Percentiles rank a stretch among this genome's conserved stretches.
Conservation (phyloP, 2,113 vertebrate genomes). For the Caranx melampygus region DNA sequence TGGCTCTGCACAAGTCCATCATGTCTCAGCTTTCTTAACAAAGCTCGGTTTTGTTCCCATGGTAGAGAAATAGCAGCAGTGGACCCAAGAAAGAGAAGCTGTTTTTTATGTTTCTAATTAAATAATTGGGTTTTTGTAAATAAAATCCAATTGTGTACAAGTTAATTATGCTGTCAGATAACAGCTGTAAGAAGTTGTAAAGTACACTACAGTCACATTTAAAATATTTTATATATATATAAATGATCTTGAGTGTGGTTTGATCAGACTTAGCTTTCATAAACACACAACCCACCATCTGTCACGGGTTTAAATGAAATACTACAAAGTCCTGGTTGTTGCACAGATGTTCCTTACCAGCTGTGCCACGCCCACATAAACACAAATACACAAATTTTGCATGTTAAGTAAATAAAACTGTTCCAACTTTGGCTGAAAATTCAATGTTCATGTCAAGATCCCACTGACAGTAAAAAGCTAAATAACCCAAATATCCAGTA, state of each 20-base stretch:
- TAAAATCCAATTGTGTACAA: too few species aligned
- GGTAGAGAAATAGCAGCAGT: background rate
- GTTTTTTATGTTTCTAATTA: too few species aligned
- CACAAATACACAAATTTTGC: background rate
- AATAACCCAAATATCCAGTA: background rate
- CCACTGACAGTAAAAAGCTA: background rate
- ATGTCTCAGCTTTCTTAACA: background rate
- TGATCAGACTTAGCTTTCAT: background rate
- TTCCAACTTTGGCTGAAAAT: background rate
- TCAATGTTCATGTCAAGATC: background rate
- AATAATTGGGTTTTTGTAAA: too few species aligned
- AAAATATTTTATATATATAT: too few species aligned
- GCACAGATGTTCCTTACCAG: background rate
- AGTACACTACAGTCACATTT: too few species aligned
- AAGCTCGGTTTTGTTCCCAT: background rate
- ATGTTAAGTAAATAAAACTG: background rate
- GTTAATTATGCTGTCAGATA: background rate
- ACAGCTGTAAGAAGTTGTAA: background rate
- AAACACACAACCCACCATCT: background rate
- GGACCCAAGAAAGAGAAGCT: background rate
- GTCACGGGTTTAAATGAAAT: background rate
- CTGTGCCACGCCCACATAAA: background rate
- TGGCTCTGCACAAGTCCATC: background rate
- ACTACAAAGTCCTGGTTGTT: background rate
- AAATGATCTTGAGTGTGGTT: background rate